phyloP scores from a whole-genome alignment of 2,888 invertebrate genomes.

The Dolichopus griseipennis region DNA sequence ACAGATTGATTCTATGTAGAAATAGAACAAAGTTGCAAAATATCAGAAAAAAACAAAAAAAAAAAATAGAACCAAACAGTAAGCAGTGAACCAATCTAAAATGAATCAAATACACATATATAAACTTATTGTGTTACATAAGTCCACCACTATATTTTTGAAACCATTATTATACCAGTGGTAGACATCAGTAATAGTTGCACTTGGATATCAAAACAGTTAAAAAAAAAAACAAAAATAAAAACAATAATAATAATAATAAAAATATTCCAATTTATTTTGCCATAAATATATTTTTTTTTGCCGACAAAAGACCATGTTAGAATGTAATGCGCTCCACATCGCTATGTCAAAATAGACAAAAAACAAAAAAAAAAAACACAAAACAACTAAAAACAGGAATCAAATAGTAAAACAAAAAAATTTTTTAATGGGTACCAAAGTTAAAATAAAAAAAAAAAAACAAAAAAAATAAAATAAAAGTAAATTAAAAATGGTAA shows the following conservation, averaged over 20 bases:
- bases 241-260: neutral
- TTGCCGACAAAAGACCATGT: neutral
- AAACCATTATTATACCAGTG: neutral
- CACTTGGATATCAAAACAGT: neutral
- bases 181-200: neutral
- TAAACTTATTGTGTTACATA: no score
- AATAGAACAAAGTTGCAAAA: neutral
- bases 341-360: neutral
- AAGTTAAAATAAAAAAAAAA: neutral
- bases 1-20: no score
- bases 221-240: neutral
- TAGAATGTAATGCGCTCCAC: slow-evolving; percentile 1
- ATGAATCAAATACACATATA: no score
- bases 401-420: neutral
- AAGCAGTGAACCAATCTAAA: no score
- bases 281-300: neutral
- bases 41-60: no score
- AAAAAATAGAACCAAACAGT: neutral
- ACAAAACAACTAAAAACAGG: neutral
- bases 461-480: no score
- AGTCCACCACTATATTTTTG: no score
- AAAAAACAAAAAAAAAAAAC: neutral
- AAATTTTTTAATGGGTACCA: neutral
- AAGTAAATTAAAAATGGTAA: neutral
- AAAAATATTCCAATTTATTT: neutral